phyloP scores from a whole-genome alignment of 2,797 vertebrate species.

The Ara ararauna region DNA sequence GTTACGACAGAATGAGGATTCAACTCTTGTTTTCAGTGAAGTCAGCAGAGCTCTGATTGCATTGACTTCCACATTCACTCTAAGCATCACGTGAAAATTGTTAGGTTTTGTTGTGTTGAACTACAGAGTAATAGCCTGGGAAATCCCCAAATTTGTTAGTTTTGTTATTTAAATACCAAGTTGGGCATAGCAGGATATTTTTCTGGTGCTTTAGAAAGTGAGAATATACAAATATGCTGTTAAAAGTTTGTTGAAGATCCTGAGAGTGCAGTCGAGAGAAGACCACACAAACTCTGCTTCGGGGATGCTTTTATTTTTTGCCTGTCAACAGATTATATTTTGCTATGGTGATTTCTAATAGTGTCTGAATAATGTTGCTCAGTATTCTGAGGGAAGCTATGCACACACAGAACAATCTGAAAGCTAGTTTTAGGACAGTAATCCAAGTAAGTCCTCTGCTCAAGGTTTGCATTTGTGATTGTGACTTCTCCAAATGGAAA shows the following conservation, averaged over 20 bases:
- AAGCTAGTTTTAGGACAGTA: constrained; percentile 1
- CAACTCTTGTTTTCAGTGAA: background rate
- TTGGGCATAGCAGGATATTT: background rate
- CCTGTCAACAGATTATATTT: constrained; percentile 36
- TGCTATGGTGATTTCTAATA: background rate
- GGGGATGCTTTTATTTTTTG: constrained; percentile 39
- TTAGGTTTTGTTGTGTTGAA: background rate
- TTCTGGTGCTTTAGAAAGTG: background rate
- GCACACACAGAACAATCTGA: background rate
- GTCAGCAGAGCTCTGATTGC: background rate
- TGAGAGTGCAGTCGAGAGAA: background rate
- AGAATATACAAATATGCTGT: background rate
- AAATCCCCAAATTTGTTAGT: background rate
- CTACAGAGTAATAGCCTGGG: background rate
- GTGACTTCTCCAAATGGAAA: background rate
- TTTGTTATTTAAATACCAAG: background rate
- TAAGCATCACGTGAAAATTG: background rate
- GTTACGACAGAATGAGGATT: background rate
- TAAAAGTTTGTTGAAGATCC: background rate
- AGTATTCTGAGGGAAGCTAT: background rate
- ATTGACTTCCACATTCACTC: background rate
- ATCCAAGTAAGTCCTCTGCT: background rate
- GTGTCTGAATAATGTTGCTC: background rate
- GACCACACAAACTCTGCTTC: constrained; percentile 35
- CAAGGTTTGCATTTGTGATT: background rate